Base-by-base conservation (phyloP, 1,140 invertebrate genomes). In the Sycobia sp. region DNA sequence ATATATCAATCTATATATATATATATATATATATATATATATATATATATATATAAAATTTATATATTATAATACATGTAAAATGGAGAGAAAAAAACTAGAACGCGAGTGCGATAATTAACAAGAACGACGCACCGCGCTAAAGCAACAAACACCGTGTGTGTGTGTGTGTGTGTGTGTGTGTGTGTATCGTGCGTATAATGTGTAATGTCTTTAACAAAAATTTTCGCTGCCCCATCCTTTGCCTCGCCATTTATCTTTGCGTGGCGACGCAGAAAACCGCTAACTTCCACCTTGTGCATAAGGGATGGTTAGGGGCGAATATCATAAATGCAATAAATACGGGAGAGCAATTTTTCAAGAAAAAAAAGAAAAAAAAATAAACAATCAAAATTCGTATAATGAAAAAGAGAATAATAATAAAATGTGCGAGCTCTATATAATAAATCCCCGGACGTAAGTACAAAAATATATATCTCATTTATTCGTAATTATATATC, bases 391-490 rank as follows among this genome's bases (percentile, higher is more conserved):
- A 32, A 4, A 14, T 38, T 2, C 8, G 32, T 50, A 34, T n/a
- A n/a, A n/a, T n/a, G n/a, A n/a, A n/a, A n/a, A n/a, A n/a, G n/a
- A n/a, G n/a, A n/a, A n/a, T n/a, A n/a, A n/a, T n/a, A n/a, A n/a
- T n/a, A n/a, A n/a, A n/a, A n/a, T n/a, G n/a, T n/a, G n/a, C n/a
- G n/a, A n/a, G n/a, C n/a, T n/a, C n/a, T n/a, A n/a, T n/a, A n/a
- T n/a, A 34, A 34, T 34, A 34, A 34, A 62, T 67, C 64, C 67
- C 69, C 59, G 62, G 61, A 51, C 41, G n/a, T n/a, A 66, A 65
- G 67, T 71, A 73, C 65, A 71, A 68, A 73, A 67, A 70, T 73
- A 73, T 71, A 71, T 73, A 68, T 66, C 67, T 57, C 57, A 44
- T 67, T 36, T 67, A 67, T 62, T 47, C 32, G 49, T 39, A 38